Evolutionary conservation across 2,888 invertebrate species (phyloP).

Genomic region (Hypomecis punctinalis): DNA sequence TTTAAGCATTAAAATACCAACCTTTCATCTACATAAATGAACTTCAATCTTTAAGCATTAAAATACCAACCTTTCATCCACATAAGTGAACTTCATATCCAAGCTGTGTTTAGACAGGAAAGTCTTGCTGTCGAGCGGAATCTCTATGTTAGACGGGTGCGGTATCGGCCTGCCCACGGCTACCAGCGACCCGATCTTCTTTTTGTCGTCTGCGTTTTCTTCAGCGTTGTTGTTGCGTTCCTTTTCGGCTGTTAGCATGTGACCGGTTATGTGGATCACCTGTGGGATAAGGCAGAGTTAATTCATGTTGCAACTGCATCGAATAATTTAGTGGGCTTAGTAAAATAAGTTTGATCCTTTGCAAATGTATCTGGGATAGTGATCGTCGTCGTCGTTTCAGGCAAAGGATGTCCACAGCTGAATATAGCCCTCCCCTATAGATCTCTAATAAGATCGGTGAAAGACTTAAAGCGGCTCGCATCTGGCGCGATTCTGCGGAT

Average conservation of each 20-base stretch:
- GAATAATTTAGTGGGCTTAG: not conserved
- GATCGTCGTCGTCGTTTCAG: too few species aligned
- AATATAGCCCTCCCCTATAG: too few species aligned
- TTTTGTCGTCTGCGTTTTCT: slow-evolving; percentile 60
- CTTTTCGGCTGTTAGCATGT: slow-evolving; percentile 84
- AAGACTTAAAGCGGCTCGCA: too few species aligned
- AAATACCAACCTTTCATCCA: slow-evolving; percentile 94
- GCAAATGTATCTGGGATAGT: too few species aligned
- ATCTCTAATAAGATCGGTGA: too few species aligned
- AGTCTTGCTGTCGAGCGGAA: slow-evolving; percentile 94
- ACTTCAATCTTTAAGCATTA: slow-evolving; percentile 87
- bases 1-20: slow-evolving; percentile 76
- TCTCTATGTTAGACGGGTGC: slow-evolving; percentile 96
- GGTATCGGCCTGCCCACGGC: slow-evolving; percentile 93
- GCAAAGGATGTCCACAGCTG: too few species aligned
- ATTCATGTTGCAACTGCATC: not conserved
- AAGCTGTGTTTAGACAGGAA: slow-evolving; percentile 96
- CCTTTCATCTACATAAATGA: slow-evolving; percentile 97
- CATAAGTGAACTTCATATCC: slow-evolving; percentile 98
- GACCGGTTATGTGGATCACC: slow-evolving; percentile 96
- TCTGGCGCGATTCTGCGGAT: too few species aligned
- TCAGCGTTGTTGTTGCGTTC: slow-evolving; percentile 52
- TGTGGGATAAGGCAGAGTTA: slow-evolving; percentile 57
- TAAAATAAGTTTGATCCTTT: too few species aligned
- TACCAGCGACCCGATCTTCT: slow-evolving; percentile 85